Percentiles rank a stretch among this genome's conserved stretches.
phyloP scores from a whole-genome alignment of 2,113 vertebrate species.

The Strix uralensis region DNA sequence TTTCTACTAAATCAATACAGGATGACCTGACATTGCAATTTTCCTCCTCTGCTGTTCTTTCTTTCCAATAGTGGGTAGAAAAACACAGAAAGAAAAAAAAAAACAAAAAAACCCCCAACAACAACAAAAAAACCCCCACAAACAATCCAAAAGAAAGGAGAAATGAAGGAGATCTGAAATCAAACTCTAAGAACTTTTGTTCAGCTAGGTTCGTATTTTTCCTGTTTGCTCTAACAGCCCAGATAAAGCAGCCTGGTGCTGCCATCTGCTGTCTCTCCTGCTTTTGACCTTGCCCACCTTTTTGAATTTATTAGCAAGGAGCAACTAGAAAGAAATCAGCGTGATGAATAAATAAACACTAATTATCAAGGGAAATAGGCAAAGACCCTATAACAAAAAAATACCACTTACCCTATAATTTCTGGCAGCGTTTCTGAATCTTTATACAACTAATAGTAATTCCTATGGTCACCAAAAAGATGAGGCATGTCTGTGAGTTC shows the following conservation, averaged over 20 bases:
- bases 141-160: background rate
- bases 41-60: background rate
- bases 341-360: background rate
- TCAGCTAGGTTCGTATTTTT: rapidly evolving
- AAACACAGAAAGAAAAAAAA: background rate
- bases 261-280: conserved; percentile 66
- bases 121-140: too few species aligned
- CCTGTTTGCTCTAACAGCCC: rapidly evolving
- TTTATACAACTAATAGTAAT: background rate
- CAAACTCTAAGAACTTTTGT: background rate
- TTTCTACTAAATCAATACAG: background rate
- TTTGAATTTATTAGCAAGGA: background rate
- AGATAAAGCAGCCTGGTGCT: conserved; percentile 44
- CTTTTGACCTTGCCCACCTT: background rate
- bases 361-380: background rate
- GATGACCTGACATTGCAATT: background rate
- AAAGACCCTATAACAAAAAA: background rate
- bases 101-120: background rate
- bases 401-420: background rate
- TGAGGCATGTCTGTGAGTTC: background rate
- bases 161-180: background rate
- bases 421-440: background rate
- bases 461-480: background rate
- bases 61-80: background rate
- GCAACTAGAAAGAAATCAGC: background rate